Conservation (phyloP, 2,888 invertebrate species). For the Chrysotoxum bicinctum region DNA sequence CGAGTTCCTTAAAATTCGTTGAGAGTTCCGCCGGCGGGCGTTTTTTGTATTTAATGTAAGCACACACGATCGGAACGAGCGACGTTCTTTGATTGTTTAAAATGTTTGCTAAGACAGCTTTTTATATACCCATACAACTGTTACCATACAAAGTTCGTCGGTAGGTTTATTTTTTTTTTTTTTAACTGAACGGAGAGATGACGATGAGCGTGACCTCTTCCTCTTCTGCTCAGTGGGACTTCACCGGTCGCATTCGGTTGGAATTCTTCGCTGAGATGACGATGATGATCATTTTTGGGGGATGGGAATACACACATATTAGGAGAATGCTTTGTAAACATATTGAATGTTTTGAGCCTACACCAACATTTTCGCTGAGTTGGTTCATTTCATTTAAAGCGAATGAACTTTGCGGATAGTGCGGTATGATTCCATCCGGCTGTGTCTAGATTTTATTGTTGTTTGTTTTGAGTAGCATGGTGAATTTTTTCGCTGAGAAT, state of each 20-base stretch:
- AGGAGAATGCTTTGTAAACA: not conserved
- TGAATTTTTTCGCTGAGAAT: conserved; percentile 51
- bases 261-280: conserved; percentile 51
- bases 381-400: conserved; percentile 13
- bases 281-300: conserved; percentile 44
- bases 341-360: conserved; percentile 55
- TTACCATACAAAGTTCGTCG: conserved; percentile 47
- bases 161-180: conserved; percentile 45
- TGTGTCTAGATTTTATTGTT: conserved; percentile 7
- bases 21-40: conserved; percentile 53
- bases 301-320: conserved; percentile 48
- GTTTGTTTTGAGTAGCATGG: not conserved
- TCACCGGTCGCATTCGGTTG: conserved; percentile 24
- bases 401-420: conserved; percentile 14
- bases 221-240: conserved; percentile 56
- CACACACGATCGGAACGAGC: conserved; percentile 70
- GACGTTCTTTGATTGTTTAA: conserved; percentile 71
- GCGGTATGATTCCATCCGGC: conserved; percentile 3
- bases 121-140: conserved; percentile 70
- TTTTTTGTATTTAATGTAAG: conserved; percentile 43
- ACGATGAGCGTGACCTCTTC: conserved; percentile 64
- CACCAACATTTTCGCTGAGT: conserved; percentile 68
- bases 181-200: conserved; percentile 59
- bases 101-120: conserved; percentile 70
- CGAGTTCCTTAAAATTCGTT: conserved; percentile 19